phyloP scores from a whole-genome alignment of 1,140 invertebrate genomes.

The Oscheius sp. region DNA sequence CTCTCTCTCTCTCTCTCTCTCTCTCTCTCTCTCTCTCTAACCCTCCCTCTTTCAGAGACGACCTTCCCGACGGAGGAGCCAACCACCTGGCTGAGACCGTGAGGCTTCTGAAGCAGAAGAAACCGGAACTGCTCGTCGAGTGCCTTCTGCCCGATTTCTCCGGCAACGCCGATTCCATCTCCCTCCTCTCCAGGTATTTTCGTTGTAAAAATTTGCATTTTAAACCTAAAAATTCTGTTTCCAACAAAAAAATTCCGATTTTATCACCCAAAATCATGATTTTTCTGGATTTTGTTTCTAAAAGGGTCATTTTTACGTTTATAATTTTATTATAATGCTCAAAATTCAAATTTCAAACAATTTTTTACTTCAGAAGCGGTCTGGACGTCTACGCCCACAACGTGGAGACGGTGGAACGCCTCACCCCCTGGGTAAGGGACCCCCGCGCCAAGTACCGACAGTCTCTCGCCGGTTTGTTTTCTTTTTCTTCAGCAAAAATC shows the following conservation, averaged over 20 bases:
- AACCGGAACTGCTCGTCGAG: conserved; percentile 84
- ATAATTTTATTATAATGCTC: conserved; percentile 35
- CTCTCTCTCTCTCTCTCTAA: too few relatives aligned
- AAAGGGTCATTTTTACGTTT: conserved; percentile 64
- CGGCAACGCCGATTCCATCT: conserved; percentile 76
- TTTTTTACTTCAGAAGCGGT: conserved; percentile 28
- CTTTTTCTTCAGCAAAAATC: conserved; percentile 66
- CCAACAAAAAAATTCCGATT: neutral
- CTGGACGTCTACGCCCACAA: conserved; percentile 91
- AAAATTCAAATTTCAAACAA: neutral
- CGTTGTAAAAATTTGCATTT: conserved; percentile 65
- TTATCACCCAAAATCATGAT: neutral
- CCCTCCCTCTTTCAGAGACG: conserved; percentile 50
- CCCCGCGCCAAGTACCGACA: conserved; percentile 78
- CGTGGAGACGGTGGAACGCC: conserved; percentile 82
- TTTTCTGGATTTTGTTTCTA: neutral
- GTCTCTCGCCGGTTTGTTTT: too few relatives aligned
- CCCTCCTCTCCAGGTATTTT: conserved; percentile 74
- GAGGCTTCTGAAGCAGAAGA: conserved; percentile 63
- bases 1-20: too few relatives aligned
- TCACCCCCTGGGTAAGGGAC: conserved; percentile 76
- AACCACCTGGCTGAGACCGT: conserved; percentile 57
- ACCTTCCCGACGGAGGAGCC: conserved; percentile 55
- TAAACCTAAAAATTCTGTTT: neutral
- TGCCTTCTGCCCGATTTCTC: conserved; percentile 94